These are phyloP conservation scores for Nephrotoma appendiculata DNA, from an alignment of 2,888 invertebrate species.

Conservation along the genomic window DNA sequence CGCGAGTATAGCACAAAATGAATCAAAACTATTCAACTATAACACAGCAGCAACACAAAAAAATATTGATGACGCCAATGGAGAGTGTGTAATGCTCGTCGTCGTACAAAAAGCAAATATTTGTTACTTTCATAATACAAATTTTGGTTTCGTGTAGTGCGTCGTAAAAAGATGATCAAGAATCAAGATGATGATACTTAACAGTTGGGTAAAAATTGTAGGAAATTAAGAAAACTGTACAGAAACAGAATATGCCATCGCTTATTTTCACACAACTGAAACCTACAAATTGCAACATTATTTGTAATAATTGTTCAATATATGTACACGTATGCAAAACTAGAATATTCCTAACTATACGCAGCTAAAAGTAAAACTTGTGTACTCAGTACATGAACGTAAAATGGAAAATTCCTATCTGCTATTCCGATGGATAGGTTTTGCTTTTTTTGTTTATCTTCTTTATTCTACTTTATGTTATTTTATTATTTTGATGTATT, in stretches of 20 bases:
- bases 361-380: neutral
- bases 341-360: too few species aligned
- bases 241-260: neutral
- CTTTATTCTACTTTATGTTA: neutral
- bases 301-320: neutral
- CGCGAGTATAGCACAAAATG: neutral
- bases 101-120: neutral
- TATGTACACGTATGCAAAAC: neutral
- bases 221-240: neutral
- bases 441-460: neutral
- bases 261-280: neutral
- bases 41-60: neutral
- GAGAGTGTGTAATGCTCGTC: neutral
- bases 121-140: neutral
- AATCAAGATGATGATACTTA: neutral
- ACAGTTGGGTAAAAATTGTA: neutral
- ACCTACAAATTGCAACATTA: neutral
- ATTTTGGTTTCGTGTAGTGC: neutral
- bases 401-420: neutral
- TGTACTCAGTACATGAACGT: neutral
- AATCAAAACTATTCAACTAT: neutral
- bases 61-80: neutral
- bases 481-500: neutral
- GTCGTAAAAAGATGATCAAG: neutral
- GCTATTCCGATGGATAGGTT: neutral